Percentiles rank a stretch among this genome's conserved stretches.
Conservation (phyloP, 2,797 vertebrate species). For the Microchirus variegatus region DNA sequence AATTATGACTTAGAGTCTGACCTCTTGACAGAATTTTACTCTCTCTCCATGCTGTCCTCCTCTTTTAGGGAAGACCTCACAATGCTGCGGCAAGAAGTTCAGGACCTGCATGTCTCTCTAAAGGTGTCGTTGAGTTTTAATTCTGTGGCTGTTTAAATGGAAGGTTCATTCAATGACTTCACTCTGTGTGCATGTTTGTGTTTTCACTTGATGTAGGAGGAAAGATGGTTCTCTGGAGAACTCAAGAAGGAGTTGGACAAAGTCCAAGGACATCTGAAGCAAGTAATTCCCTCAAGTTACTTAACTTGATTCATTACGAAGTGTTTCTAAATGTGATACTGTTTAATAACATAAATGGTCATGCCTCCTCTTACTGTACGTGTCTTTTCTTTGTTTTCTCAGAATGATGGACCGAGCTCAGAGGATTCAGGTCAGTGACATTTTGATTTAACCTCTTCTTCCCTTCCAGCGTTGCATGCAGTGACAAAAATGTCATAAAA, state of each 20-base stretch:
- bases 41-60: background rate
- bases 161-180: background rate
- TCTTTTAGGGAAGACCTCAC: constrained; percentile 86
- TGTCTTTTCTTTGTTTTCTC: constrained; percentile 71
- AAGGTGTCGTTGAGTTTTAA: constrained; percentile 83
- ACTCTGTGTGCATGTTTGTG: constrained; percentile 2
- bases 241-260: constrained; percentile 99
- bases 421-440: constrained; percentile 85
- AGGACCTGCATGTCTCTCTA: constrained; percentile 93
- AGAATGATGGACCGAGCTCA: constrained; percentile 85
- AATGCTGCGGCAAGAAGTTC: constrained; percentile 93
- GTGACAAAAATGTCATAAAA: constrained; percentile 15
- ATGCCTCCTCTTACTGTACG: constrained; percentile 37
- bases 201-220: constrained; percentile 83
- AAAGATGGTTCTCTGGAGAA: constrained; percentile 98
- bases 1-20: background rate
- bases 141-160: background rate
- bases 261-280: constrained; percentile 96
- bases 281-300: constrained; percentile 95
- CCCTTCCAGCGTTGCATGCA: too few species aligned
- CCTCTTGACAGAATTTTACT: too few species aligned
- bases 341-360: constrained; percentile 10
- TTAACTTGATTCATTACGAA: constrained; percentile 57
- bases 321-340: background rate
- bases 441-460: constrained; percentile 11